Evolutionary conservation across 1,140 invertebrate species (phyloP).

Genomic region (Calosoma granatense): DNA sequence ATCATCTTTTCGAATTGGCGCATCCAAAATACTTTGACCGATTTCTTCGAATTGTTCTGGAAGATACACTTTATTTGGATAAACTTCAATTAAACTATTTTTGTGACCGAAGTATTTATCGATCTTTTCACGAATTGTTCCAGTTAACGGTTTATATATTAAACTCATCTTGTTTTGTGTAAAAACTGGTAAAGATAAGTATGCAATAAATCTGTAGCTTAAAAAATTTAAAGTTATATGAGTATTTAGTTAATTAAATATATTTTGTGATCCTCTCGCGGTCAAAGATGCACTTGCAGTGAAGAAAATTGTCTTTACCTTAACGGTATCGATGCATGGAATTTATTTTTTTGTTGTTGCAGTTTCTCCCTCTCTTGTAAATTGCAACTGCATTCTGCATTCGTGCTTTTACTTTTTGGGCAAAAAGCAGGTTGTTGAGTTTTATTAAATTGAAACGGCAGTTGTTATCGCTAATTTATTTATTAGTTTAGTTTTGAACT

Average conservation of each 20-base stretch:
- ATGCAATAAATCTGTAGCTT: too few species aligned
- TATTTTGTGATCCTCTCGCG: not conserved
- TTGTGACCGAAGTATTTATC: slow-evolving; percentile 56
- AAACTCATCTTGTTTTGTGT: slow-evolving; percentile 34
- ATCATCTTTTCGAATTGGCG: slow-evolving; percentile 57
- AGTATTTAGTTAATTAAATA: not conserved
- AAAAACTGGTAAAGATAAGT: too few species aligned
- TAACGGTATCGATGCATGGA: not conserved
- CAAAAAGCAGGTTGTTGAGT: not conserved
- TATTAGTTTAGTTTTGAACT: too few species aligned
- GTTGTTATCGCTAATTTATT: too few species aligned
- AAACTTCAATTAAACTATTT: slow-evolving; percentile 56
- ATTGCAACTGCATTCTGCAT: not conserved
- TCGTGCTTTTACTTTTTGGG: not conserved
- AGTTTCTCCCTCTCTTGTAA: not conserved
- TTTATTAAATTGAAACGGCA: too few species aligned
- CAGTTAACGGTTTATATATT: slow-evolving; percentile 49
- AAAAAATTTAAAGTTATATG: too few species aligned
- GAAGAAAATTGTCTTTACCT: not conserved
- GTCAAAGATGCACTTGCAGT: not conserved
- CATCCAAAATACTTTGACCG: slow-evolving; percentile 54
- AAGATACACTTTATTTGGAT: slow-evolving; percentile 54
- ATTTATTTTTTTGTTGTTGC: not conserved
- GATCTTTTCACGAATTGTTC: slow-evolving; percentile 45
- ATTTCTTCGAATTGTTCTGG: slow-evolving; percentile 55